A percentile compares a stretch with the other conserved stretches of the same genome.
Evolutionary conservation across 2,797 vertebrate genomes (phyloP).

Genomic region (Apogon hyalosoma): DNA sequence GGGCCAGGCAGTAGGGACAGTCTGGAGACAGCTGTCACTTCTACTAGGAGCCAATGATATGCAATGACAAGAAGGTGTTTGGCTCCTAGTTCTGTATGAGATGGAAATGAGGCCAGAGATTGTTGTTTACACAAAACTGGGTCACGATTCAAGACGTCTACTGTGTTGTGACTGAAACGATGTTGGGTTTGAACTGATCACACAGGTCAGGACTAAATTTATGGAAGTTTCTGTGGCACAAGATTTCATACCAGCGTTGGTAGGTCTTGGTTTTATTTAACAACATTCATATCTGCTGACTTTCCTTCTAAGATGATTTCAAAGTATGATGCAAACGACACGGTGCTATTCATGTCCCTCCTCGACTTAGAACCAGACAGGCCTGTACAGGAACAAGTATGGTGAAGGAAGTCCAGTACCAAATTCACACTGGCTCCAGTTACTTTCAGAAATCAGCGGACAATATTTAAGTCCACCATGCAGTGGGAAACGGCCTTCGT

Average conservation of each 20-base stretch:
- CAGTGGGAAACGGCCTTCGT: conserved; percentile 34
- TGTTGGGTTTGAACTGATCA: conserved; percentile 11
- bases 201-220: conserved; percentile 1
- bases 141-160: conserved; percentile 39
- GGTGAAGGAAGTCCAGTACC: conserved; percentile 19
- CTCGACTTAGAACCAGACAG: conserved; percentile 17
- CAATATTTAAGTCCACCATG: conserved; percentile 28
- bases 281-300: conserved; percentile 42
- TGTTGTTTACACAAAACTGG: conserved; percentile 49
- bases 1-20: conserved; percentile 29
- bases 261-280: conserved; percentile 19
- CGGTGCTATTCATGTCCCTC: not conserved
- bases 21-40: conserved; percentile 76
- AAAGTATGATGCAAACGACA: conserved; percentile 47
- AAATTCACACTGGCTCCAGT: conserved; percentile 42
- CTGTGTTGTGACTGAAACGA: conserved; percentile 5
- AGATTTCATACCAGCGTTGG: conserved; percentile 16
- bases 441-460: conserved; percentile 36
- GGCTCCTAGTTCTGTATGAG: conserved; percentile 28
- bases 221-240: not conserved
- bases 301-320: conserved; percentile 44
- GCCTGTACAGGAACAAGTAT: conserved; percentile 30
- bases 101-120: conserved; percentile 46
- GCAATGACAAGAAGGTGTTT: conserved; percentile 59
- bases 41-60: conserved; percentile 55